Percentiles rank a stretch among this genome's conserved stretches.
Evolutionary conservation across 1,140 invertebrate species (phyloP).

Genomic region (Drosophila novamexicana): DNA sequence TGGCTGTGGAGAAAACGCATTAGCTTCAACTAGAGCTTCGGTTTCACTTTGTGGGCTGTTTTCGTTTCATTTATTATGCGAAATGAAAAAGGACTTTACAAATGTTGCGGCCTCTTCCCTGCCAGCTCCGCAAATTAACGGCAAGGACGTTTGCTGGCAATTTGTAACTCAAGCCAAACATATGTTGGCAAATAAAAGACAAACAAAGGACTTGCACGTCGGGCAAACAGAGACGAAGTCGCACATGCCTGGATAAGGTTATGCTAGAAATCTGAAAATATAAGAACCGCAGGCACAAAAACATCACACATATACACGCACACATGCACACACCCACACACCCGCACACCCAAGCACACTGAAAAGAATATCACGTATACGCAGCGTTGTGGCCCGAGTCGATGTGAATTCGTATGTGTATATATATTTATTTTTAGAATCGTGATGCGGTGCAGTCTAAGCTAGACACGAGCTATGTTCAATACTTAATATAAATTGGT

Average conservation of each 20-base stretch:
- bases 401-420: constrained; percentile 39
- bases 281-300: constrained; percentile 34
- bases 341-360: constrained; percentile 23
- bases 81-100: constrained; percentile 77
- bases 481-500: constrained; percentile 34
- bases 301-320: constrained; percentile 6
- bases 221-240: constrained; percentile 25
- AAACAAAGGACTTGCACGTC: constrained; percentile 64
- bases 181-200: constrained; percentile 81
- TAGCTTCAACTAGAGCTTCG: neutral
- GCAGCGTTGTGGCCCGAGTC: constrained; percentile 50
- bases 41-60: constrained; percentile 46
- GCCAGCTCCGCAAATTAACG: constrained; percentile 64
- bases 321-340: neutral
- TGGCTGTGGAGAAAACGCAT: neutral
- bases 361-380: constrained; percentile 72
- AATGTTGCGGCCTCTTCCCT: constrained; percentile 56
- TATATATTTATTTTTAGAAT: constrained; percentile 58
- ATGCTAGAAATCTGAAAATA: constrained; percentile 26
- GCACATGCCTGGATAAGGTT: constrained; percentile 28
- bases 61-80: constrained; percentile 75
- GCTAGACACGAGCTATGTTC: constrained; percentile 20
- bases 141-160: constrained; percentile 60
- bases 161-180: constrained; percentile 75
- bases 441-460: constrained; percentile 11